A percentile compares a stretch with the other conserved stretches of the same genome.
Conservation (phyloP, 1,140 invertebrate species). For the Aleiodes sp. region DNA sequence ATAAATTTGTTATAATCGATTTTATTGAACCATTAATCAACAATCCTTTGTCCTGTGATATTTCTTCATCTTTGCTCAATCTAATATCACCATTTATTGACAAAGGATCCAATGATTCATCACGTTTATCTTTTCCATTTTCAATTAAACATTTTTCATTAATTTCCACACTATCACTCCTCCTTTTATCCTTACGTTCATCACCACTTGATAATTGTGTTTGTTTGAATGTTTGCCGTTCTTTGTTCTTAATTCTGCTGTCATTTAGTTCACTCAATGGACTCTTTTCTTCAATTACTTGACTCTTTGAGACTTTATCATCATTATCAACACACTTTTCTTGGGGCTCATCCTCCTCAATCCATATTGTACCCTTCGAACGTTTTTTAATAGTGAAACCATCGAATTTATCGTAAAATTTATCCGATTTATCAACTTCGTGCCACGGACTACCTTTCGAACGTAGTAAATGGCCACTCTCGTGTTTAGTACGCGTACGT, state of each 20-base stretch:
- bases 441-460: slow-evolving; percentile 61
- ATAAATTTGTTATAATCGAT: background rate
- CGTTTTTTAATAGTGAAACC: slow-evolving; percentile 62
- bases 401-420: slow-evolving; percentile 60
- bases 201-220: slow-evolving; percentile 6
- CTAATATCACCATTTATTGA: background rate
- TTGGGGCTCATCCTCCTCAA: slow-evolving; percentile 55
- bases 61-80: background rate
- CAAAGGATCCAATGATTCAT: background rate
- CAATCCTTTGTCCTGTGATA: slow-evolving; percentile 13
- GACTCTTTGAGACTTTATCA: background rate
- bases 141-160: slow-evolving; percentile 14
- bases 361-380: slow-evolving; percentile 62
- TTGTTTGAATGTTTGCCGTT: slow-evolving; percentile 28
- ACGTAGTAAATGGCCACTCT: slow-evolving; percentile 61
- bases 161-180: background rate
- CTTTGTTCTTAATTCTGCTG: slow-evolving; percentile 23
- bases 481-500: slow-evolving; percentile 59
- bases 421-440: slow-evolving; percentile 54
- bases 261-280: slow-evolving; percentile 27
- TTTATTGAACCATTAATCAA: slow-evolving; percentile 16
- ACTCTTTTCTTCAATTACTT: slow-evolving; percentile 25
- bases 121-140: background rate
- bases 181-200: background rate
- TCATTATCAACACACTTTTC: slow-evolving; percentile 42